phyloP scores from a whole-genome alignment of 2,113 vertebrate genomes.

The Muntiacus reevesi region DNA sequence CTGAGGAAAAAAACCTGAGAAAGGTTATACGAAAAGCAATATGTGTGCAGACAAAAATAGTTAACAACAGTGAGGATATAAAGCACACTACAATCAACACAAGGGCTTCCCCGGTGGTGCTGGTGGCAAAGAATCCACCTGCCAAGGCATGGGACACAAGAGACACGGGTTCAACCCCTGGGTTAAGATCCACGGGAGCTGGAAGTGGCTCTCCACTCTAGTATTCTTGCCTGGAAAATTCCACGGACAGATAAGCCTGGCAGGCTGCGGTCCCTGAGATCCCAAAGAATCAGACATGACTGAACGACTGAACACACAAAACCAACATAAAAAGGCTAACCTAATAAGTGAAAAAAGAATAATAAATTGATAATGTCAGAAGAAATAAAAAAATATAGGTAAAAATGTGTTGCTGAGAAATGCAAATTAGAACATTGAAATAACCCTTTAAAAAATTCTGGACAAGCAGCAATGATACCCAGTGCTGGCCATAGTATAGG shows the following conservation, averaged over 20 bases:
- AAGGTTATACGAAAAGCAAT: not conserved
- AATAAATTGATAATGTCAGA: not conserved
- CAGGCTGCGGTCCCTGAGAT: not conserved
- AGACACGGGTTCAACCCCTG: not conserved
- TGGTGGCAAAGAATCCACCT: not conserved
- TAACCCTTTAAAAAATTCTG: not conserved
- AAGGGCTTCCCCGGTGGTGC: not conserved
- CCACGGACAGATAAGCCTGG: not conserved
- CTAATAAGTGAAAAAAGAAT: not conserved
- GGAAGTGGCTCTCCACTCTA: not conserved
- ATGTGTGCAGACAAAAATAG: not conserved
- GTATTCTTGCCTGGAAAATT: not conserved
- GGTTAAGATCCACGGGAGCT: not conserved
- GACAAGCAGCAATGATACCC: not conserved
- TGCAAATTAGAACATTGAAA: not conserved
- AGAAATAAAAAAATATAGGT: not conserved
- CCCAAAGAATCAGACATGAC: not conserved
- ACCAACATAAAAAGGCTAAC: not conserved
- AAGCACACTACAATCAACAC: not conserved
- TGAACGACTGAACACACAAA: not conserved
- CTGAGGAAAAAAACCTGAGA: not conserved
- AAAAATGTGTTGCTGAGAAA: not conserved
- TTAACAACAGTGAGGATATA: not conserved
- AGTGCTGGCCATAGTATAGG: not conserved
- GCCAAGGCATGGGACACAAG: not conserved